Evolutionary conservation across 1,140 invertebrate species (phyloP), one percentile per base, ranked within the genome.

Genomic region (Microplitis demolitor): DNA sequence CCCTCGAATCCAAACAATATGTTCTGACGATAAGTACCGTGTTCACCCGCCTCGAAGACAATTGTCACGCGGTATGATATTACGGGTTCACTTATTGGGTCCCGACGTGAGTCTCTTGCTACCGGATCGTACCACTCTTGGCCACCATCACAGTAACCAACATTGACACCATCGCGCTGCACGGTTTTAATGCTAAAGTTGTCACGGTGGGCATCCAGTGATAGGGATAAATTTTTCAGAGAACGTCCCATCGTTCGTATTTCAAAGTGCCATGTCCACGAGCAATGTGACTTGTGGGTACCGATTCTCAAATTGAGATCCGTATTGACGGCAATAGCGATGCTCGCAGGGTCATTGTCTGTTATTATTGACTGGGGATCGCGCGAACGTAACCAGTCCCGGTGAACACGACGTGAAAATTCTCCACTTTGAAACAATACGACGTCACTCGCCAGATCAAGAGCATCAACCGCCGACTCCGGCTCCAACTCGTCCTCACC

Each of bases 21-120:
- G 1, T 92, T 90, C 82, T 96, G 94, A 1, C 92, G 88, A 79
- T 95, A 96, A 3, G 93, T 95, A 33, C 94, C 94, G 82, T 93
- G 95, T 69, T 93, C 91, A 66, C 91, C 89, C 0, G 93, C 92
- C 50, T 88, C 88, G 81, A 96, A 96, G 35, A 86, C 85, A 35
- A 96, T 88, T 76, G 90, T 91, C 0, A 95, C 87, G 34, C 11
- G 37, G 14, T 74, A 71, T 14, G 54, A 63, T 4, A 64, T 66
- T 11, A 66, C 24, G 53, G 14, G 9, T n/a, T 45, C 39, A 33
- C 24, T 37, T n/a, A 16, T 54, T 67, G 14, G 13, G 13, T 62
- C 13, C 33, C 58, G 16, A 69, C 62, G 16, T 14, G 34, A 3
- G 35, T 54, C n/a, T 14, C 6, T 68, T 51, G 63, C 4, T 45